Evolutionary conservation across 2,888 invertebrate species (phyloP), one percentile per base, ranked within the genome.

Genomic region (Drosophila putrida): DNA sequence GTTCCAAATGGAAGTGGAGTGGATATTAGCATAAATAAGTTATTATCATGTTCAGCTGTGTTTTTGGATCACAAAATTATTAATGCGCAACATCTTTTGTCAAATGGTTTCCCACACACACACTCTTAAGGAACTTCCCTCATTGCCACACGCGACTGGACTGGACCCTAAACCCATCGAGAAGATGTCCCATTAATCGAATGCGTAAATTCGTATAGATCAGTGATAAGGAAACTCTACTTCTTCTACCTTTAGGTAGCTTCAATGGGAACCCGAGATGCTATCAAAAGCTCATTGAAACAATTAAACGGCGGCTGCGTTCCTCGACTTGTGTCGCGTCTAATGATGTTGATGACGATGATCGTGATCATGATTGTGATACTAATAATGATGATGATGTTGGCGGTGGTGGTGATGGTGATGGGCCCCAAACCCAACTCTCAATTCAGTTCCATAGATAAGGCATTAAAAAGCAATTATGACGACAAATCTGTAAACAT

Each of bases 391-490:
- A 61, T 55, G 38, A 27, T 47, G 36, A 20, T 35, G 55, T 20
- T 47, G 47, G 31, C 47, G 15, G 39, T 39, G 41, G 41, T 39
- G 41, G 41, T 5, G 20, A 6, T 27, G 43, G 11, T 27, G 13
- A 13, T 51, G 54, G 41, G 11, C 33, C 15, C 46, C n/a, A n/a
- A 43, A 6, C 62, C 60, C 50, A 64, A 35, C 49, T 35, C 43
- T 28, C 28, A 28, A 8, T 39, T 15, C 13, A 25, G 43, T 54
- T 72, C 78, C 60, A 73, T 74, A 88, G 90, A 90, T 90, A 90
- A 89, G 88, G 89, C 75, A 90, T 90, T 90, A 90, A 90, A 90
- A 90, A 88, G 90, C 90, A 90, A 90, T 90, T 90, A 90, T 88
- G 80, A 81, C 89, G 88, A 90, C 90, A 90, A 90, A 89, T 85